Evolutionary conservation across 2,888 invertebrate species (phyloP).

Genomic region (Platycheirus albimanus): DNA sequence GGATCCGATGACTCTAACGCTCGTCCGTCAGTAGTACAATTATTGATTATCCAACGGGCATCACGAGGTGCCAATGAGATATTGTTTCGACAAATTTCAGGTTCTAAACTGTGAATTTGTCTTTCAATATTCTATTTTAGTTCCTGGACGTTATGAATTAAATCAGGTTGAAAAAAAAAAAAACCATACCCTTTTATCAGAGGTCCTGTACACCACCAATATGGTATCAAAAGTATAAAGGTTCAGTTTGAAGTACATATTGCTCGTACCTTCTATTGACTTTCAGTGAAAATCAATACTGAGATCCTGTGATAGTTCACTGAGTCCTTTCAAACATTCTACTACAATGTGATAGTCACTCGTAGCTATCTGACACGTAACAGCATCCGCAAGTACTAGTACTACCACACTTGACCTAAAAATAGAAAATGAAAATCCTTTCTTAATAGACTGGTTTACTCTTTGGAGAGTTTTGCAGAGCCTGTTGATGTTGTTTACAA

Average conservation of each 20-base stretch:
- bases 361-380: constrained; percentile 17
- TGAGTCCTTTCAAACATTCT: background rate
- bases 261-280: background rate
- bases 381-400: background rate
- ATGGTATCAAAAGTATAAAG: too few relatives aligned
- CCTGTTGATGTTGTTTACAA: background rate
- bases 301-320: constrained; percentile 27
- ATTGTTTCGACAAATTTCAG: too few relatives aligned
- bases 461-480: background rate
- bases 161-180: too few relatives aligned
- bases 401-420: constrained; percentile 25
- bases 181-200: too few relatives aligned
- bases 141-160: too few relatives aligned
- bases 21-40: too few relatives aligned
- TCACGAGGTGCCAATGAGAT: too few relatives aligned
- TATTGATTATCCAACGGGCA: too few relatives aligned
- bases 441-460: constrained; percentile 20
- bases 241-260: background rate
- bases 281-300: constrained; percentile 22
- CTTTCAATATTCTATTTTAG: too few relatives aligned
- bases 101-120: too few relatives aligned
- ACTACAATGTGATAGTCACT: background rate
- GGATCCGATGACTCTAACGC: too few relatives aligned
- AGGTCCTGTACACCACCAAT: too few relatives aligned
- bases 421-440: constrained; percentile 32